These are phyloP conservation scores for Gallinago stenura DNA, from an alignment of 2,797 vertebrate species.

Conservation along the genomic window DNA sequence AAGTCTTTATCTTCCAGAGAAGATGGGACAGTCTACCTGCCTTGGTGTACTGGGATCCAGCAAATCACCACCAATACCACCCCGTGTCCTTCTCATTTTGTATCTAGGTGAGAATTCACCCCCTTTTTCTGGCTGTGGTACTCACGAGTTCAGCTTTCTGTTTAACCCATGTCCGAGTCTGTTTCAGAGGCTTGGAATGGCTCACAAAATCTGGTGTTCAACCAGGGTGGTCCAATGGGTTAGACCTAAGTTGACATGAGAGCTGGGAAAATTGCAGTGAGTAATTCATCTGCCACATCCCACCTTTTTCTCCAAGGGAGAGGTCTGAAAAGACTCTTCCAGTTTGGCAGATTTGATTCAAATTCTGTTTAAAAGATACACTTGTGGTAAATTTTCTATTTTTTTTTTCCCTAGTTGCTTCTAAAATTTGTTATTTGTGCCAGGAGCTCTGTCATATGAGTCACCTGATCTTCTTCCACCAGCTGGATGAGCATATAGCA, in stretches of 20 bases:
- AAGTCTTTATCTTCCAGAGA: background rate
- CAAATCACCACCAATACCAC: background rate
- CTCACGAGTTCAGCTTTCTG: background rate
- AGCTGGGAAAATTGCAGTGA: background rate
- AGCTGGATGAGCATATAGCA: slow-evolving; percentile 38
- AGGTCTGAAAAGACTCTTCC: background rate
- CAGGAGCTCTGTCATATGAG: slow-evolving; percentile 17
- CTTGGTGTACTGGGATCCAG: background rate
- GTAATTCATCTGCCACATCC: background rate
- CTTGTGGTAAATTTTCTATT: background rate
- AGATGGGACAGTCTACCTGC: background rate
- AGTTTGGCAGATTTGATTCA: background rate
- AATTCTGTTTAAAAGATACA: background rate
- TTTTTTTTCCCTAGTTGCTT: background rate
- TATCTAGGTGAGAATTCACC: background rate
- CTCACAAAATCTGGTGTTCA: background rate
- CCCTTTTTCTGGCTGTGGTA: background rate
- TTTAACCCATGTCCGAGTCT: background rate
- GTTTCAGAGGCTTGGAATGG: background rate
- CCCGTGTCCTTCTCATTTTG: background rate
- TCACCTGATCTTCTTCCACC: slow-evolving; percentile 44
- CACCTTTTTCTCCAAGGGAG: background rate
- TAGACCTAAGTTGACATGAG: background rate
- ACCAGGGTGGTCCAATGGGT: background rate
- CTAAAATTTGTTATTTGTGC: slow-evolving; percentile 27